phyloP scores from a whole-genome alignment of 2,113 vertebrate species.

The Saccopteryx leptura region DNA sequence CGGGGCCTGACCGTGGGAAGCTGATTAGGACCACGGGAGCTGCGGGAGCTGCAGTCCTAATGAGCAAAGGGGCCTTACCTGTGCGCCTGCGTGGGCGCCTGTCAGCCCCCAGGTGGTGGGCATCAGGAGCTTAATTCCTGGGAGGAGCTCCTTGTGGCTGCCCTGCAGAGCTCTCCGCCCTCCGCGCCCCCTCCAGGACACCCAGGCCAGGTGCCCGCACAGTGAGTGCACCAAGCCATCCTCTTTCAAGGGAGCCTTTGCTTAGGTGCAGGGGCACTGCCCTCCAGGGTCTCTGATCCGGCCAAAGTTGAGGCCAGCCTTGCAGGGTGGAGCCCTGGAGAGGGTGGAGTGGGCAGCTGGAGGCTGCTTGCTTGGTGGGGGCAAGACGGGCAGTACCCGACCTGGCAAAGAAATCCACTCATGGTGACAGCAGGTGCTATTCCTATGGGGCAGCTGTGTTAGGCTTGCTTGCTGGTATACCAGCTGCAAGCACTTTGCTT shows the following conservation, averaged over 20 bases:
- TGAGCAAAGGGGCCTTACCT: rapidly evolving
- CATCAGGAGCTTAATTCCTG: background rate
- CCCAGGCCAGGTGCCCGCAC: background rate
- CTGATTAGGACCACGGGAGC: rapidly evolving
- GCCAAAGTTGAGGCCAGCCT: background rate
- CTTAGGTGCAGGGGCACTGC: background rate
- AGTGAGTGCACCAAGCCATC: background rate
- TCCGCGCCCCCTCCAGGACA: background rate
- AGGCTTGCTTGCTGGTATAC: too few relatives aligned
- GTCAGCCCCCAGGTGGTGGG: background rate
- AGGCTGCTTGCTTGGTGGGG: background rate
- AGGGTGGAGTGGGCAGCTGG: background rate
- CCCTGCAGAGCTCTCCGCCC: background rate
- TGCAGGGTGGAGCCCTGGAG: background rate
- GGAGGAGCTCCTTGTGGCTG: background rate
- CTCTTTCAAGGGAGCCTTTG: background rate
- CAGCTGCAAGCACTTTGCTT: too few relatives aligned
- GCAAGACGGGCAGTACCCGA: background rate
- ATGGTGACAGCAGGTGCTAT: rapidly evolving
- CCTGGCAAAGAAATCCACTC: too few relatives aligned
- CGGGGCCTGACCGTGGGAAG: rapidly evolving
- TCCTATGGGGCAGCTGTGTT: too few relatives aligned
- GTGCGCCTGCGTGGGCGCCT: background rate
- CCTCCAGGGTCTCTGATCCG: background rate
- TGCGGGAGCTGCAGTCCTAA: background rate